Conservation (phyloP, 1,140 invertebrate genomes). For the Sarcophaga peregrina region DNA sequence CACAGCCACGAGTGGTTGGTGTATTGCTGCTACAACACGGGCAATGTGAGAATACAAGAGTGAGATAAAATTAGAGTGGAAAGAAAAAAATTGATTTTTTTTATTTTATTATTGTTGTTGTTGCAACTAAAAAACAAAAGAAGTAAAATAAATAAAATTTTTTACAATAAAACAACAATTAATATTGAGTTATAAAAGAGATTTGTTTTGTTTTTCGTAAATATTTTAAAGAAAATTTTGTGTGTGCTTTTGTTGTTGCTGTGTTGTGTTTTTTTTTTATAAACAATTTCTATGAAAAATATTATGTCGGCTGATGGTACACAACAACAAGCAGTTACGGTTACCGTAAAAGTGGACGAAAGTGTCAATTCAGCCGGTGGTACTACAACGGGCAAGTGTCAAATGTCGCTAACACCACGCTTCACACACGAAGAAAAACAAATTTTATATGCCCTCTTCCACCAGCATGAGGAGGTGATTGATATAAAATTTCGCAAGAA, state of each 20-base stretch:
- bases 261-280: constrained; percentile 47
- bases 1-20: background rate
- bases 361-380: constrained; percentile 42
- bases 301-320: background rate
- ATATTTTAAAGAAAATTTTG: background rate
- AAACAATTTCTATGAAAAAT: constrained; percentile 45
- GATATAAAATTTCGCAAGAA: constrained; percentile 64
- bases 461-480: constrained; percentile 63
- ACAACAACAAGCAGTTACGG: background rate
- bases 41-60: background rate
- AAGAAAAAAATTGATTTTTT: constrained; percentile 39
- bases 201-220: no score
- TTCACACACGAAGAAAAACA: constrained; percentile 64
- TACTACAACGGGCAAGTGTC: constrained; percentile 44
- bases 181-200: no score
- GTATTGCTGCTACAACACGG: background rate
- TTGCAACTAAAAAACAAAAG: background rate
- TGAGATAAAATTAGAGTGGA: constrained; percentile 38
- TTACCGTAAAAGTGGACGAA: background rate
- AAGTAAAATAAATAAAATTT: background rate
- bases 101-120: no score
- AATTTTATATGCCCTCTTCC: constrained; percentile 61
- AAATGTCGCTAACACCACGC: constrained; percentile 60
- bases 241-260: constrained; percentile 45
- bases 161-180: background rate